Evolutionary conservation across 1,140 invertebrate species (phyloP).

Genomic region (Drosophila ercepeae): DNA sequence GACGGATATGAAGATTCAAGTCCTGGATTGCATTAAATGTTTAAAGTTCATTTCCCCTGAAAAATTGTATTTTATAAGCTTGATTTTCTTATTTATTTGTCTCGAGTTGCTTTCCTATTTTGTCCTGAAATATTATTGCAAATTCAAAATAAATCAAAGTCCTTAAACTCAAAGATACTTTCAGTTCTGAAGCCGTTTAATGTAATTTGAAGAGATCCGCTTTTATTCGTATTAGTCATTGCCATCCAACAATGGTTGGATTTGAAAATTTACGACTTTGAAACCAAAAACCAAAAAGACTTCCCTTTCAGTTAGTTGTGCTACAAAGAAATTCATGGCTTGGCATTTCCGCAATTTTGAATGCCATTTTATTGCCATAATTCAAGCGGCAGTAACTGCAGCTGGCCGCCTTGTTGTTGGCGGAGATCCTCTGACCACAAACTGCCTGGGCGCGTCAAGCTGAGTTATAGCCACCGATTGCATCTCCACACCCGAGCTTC

Average conservation of each 20-base stretch:
- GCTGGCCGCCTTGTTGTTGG: no score
- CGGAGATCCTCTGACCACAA: conserved; percentile 15
- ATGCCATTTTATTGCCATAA: conserved; percentile 56
- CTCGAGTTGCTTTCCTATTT: neutral
- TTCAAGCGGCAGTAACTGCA: conserved; percentile 30
- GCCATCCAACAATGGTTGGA: conserved; percentile 11
- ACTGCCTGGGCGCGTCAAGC: conserved; percentile 24
- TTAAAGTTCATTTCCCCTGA: no score
- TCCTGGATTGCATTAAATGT: neutral
- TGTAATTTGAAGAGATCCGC: neutral
- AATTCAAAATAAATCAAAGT: no score
- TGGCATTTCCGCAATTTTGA: conserved; percentile 48
- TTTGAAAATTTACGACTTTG: conserved; percentile 7
- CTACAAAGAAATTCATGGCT: conserved; percentile 34
- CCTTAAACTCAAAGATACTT: neutral
- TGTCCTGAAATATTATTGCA: no score
- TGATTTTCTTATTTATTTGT: neutral
- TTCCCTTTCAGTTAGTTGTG: conserved; percentile 1
- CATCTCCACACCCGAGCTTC: conserved; percentile 15
- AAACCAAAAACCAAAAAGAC: conserved; percentile 22
- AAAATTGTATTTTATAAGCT: no score
- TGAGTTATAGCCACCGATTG: conserved; percentile 42
- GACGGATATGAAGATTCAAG: conserved; percentile 1
- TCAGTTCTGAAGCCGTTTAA: neutral
- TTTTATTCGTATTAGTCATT: neutral